phyloP scores from a whole-genome alignment of 2,888 invertebrate species.

The Torymus tubicola region DNA sequence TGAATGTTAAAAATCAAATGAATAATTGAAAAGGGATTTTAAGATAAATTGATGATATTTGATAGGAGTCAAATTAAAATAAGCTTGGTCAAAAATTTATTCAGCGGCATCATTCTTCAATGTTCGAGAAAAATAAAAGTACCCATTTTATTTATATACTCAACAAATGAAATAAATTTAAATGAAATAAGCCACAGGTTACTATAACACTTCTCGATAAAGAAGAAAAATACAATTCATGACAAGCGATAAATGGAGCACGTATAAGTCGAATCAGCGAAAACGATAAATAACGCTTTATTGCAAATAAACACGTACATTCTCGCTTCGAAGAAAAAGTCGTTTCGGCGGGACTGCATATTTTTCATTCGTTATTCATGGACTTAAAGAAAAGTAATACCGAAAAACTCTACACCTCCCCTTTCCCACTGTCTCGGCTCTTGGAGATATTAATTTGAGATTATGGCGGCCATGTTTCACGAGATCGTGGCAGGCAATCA shows the following conservation, averaged over 20 bases:
- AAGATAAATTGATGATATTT: no score
- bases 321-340: constrained; percentile 4
- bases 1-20: no score
- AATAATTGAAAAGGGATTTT: no score
- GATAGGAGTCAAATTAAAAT: no score
- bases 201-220: background rate
- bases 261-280: constrained; percentile 12
- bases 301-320: background rate
- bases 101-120: no score
- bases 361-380: constrained; percentile 47
- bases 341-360: background rate
- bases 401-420: background rate
- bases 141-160: no score
- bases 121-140: no score
- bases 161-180: no score
- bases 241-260: background rate
- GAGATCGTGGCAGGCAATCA: constrained; percentile 55
- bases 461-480: constrained; percentile 45
- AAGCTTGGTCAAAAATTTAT: no score
- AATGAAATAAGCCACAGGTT: no score
- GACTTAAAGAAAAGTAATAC: constrained; percentile 23
- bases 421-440: background rate
- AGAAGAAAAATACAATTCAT: background rate
- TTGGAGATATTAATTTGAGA: constrained; percentile 57
- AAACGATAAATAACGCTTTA: constrained; percentile 41